A percentile compares a stretch with the other conserved stretches of the same genome.
phyloP scores from a whole-genome alignment of 2,888 invertebrate genomes.

The Monopis laevigella region DNA sequence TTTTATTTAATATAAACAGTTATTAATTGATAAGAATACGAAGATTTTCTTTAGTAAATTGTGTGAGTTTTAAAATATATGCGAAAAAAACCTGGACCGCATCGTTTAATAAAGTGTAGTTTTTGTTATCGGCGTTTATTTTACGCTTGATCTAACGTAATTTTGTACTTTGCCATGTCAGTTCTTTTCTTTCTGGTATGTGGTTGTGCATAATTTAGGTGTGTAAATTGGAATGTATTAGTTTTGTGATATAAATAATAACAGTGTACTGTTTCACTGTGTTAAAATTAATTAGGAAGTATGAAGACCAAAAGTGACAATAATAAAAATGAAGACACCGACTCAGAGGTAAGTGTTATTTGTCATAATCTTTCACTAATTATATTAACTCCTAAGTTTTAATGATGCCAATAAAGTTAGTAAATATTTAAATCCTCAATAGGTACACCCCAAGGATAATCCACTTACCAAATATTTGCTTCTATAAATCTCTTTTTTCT shows the following conservation, averaged over 20 bases:
- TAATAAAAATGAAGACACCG: constrained; percentile 63
- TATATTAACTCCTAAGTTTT: too few species aligned
- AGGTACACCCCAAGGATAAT: too few species aligned
- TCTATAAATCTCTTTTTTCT: too few species aligned
- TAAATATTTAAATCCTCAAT: too few species aligned
- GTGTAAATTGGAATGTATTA: constrained; percentile 23
- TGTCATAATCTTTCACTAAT: constrained; percentile 19
- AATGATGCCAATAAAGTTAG: too few species aligned
- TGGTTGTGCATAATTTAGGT: constrained; percentile 50
- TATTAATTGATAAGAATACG: too few species aligned
- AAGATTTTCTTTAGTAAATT: too few species aligned
- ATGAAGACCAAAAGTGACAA: constrained; percentile 70
- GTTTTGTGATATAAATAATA: constrained; percentile 33
- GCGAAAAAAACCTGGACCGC: too few species aligned
- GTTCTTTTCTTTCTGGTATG: constrained; percentile 47
- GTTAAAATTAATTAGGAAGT: constrained; percentile 31
- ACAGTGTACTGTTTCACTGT: constrained; percentile 47
- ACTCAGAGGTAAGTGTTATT: constrained; percentile 62
- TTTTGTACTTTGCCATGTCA: constrained; percentile 44
- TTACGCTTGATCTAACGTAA: constrained; percentile 31
- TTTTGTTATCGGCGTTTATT: constrained; percentile 41
- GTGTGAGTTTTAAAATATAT: too few species aligned
- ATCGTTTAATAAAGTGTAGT: constrained; percentile 11
- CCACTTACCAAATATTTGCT: too few species aligned
- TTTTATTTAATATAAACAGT: too few species aligned